Base-by-base conservation (phyloP, 2,113 vertebrate genomes). In the Cyprinodon variegatus region DNA sequence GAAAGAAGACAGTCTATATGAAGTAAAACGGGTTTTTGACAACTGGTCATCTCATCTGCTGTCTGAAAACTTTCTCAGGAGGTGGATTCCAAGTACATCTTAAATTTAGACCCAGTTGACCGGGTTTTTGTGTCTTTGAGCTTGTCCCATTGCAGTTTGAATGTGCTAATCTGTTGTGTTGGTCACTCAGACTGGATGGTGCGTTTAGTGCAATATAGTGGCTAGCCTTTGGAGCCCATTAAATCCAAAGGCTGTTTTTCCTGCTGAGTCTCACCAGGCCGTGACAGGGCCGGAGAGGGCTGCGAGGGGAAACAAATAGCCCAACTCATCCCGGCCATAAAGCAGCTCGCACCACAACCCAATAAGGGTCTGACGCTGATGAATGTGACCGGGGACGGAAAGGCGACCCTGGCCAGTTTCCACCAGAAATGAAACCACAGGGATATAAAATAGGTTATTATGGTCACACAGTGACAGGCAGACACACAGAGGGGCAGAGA, bases 321-420 rank as follows among this genome's bases (percentile, higher is more conserved):
- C 91, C 84, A 86, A 93, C 90, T 94, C 92, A 93, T 90, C 91
- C 88, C 66, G 73, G 90, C 92, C 93, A 94, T 94, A 93, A 95
- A 93, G 90, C 92, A 94, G 90, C 91, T 87, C 86, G 85, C 90
- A 90, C 92, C 90, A 87, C 91, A 90, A 93, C 91, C 93, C 93
- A 95, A 94, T 95, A 94, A 94, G 91, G 89, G 74, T 78, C 81
- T 94, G 94, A 94, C 93, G 90, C 94, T 95, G 94, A 95, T 94
- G 92, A 94, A 94, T 95, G 94, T 91, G 89, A 89, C 92, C 91
- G 72, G 91, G 93, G 93, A 91, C 87, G 77, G 76, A 72, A 85
- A 93, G 92, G 93, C 92, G 91, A 94, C 94, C 93, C 92, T 82
- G 90, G 90, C 90, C 88, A 85, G 88, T 85, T 87, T 92, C 87